phyloP scores from a whole-genome alignment of 92 coral and sea anemone genomes.

The Porites lobata region DNA sequence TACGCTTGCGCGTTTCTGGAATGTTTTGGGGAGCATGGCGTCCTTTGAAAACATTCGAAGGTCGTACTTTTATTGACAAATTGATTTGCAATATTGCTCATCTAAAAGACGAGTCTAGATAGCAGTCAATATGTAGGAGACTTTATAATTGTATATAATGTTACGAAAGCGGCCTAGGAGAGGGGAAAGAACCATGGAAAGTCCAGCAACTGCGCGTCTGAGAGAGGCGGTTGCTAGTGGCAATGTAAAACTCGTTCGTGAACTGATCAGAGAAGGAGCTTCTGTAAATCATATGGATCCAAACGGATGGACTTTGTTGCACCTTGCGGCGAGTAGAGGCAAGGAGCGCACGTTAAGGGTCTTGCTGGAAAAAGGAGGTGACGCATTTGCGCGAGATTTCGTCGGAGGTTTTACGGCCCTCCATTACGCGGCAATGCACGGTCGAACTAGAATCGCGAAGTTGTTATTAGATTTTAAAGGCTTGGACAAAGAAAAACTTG shows the following conservation, averaged over 20 bases:
- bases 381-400: constrained; percentile 87
- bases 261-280: constrained; percentile 79
- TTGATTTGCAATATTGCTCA: constrained; percentile 23
- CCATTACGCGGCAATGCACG: constrained; percentile 96
- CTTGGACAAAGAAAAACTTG: constrained; percentile 73
- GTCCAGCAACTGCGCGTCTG: constrained; percentile 65
- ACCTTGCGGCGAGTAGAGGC: constrained; percentile 92
- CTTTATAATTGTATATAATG: constrained; percentile 55
- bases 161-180: constrained; percentile 68
- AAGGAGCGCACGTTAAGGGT: constrained; percentile 88
- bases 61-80: neutral
- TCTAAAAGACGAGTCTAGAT: constrained; percentile 8
- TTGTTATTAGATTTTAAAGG: constrained; percentile 86
- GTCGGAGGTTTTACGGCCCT: constrained; percentile 92
- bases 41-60: constrained; percentile 1
- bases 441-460: constrained; percentile 88
- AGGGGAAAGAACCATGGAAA: constrained; percentile 59
- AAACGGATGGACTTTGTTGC: constrained; percentile 92
- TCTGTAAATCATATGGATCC: constrained; percentile 88
- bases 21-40: constrained; percentile 45
- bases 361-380: constrained; percentile 86
- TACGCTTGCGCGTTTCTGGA: constrained; percentile 43
- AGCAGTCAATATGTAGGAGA: constrained; percentile 15
- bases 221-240: constrained; percentile 89
- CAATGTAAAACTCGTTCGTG: constrained; percentile 87